Evolutionary conservation across 1,140 invertebrate genomes (phyloP), one percentile per base, ranked within the genome.

Genomic region (Cheumatopsyche charites): DNA sequence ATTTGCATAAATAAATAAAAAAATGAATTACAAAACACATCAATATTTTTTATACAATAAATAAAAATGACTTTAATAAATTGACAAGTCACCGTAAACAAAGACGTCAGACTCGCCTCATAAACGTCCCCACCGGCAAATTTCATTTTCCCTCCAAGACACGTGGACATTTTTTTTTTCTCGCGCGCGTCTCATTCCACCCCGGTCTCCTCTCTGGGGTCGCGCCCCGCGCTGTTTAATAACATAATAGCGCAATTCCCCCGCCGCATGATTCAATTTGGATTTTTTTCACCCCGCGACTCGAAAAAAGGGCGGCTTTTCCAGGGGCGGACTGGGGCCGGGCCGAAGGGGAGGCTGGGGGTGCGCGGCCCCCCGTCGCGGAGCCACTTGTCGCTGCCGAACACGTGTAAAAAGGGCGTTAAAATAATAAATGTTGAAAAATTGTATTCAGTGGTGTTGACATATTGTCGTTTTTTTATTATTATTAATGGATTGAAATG

Each of bases 241-340:
- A 85, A 85, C 83, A 85, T 85, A 85, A 85, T 85, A 85, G 83
- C 82, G 83, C 82, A 85, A 85, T 85, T 84, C 83, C 82, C 83
- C 82, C 80, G 83, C 82, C 83, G 82, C 82, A 84, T 85, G 83
- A 85, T 85, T 85, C 83, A 85, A 85, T 85, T 85, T 84, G 82
- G 83, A 85, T 84, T 85, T 84, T 84, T 81, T 81, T 82, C 79
- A 77, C 73, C 78, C 78, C 55, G 26, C 21, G 21, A 19, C n/a
- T 29, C 73, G 70, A 19, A 17, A 4, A 9, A 13, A 13, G 43
- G 15, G 15, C 4, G 43, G 41, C 41, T 6, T 5, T 6, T 5
- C 12, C 13, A 47, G 55, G 55, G 4, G 55, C 1, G 7, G 21
- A 25, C 12, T 21, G 7, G 3, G 21, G 21, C 21, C 21, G 29